Conservation (phyloP, 2,797 vertebrate genomes). For the Neostethus bicornis region DNA sequence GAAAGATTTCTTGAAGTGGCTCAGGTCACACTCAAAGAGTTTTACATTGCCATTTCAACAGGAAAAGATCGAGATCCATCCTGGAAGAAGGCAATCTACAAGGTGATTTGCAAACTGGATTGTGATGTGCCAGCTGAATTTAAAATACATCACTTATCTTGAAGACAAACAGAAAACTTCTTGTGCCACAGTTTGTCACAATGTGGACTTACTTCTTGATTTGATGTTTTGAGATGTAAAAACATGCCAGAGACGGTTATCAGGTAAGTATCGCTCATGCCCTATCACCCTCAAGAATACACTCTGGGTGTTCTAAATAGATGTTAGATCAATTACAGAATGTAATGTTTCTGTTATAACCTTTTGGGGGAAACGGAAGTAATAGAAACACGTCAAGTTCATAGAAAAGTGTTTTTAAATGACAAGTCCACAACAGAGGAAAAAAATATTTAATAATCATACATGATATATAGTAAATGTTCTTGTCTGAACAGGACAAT, state of each 20-base stretch:
- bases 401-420: neutral
- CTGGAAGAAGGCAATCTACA: conserved; percentile 97
- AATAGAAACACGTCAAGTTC: conserved; percentile 12
- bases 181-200: conserved; percentile 45
- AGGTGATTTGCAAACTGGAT: conserved; percentile 94
- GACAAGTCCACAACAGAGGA: neutral
- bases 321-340: neutral
- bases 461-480: neutral
- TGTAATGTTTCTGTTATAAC: neutral
- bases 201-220: conserved; percentile 40
- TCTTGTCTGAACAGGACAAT: neutral
- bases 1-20: conserved; percentile 87
- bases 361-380: neutral
- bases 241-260: neutral
- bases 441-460: neutral
- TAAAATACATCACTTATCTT: conserved; percentile 74
- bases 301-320: too few species aligned
- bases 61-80: conserved; percentile 88
- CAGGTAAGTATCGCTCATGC: neutral
- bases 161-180: conserved; percentile 12
- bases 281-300: neutral
- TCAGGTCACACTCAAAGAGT: conserved; percentile 87
- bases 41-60: conserved; percentile 85
- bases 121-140: conserved; percentile 85
- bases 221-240: neutral